phyloP scores from a whole-genome alignment of 2,113 vertebrate species.

The Conger conger region DNA sequence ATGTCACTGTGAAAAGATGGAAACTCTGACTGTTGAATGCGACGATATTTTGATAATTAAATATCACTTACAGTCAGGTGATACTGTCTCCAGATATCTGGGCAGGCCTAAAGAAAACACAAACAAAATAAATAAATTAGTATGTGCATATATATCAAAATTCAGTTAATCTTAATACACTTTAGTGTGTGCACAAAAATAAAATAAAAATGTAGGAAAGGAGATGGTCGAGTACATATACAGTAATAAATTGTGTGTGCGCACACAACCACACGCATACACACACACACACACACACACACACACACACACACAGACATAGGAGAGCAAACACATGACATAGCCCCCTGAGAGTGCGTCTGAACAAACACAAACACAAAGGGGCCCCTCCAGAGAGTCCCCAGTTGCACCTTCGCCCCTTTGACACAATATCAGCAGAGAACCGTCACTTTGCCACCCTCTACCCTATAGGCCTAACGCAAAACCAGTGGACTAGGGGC shows the following conservation, averaged over 20 bases:
- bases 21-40: neutral
- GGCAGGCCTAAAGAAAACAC: conserved; percentile 71
- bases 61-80: conserved; percentile 59
- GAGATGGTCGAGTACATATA: neutral
- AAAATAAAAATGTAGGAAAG: neutral
- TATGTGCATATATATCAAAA: neutral
- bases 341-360: neutral
- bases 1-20: no score
- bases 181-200: neutral
- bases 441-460: conserved; percentile 22
- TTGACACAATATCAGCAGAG: conserved; percentile 80
- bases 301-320: conserved; percentile 8
- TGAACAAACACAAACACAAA: neutral
- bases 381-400: neutral
- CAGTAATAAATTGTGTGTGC: neutral
- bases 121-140: neutral
- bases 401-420: conserved; percentile 66
- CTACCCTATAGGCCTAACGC: neutral
- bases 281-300: neutral
- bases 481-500: neutral
- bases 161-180: neutral
- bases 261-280: neutral
- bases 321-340: neutral
- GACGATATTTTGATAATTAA: neutral
- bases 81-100: conserved; percentile 88